Conservation (phyloP, 1,140 invertebrate genomes). For the Palaemon carinicauda region DNA sequence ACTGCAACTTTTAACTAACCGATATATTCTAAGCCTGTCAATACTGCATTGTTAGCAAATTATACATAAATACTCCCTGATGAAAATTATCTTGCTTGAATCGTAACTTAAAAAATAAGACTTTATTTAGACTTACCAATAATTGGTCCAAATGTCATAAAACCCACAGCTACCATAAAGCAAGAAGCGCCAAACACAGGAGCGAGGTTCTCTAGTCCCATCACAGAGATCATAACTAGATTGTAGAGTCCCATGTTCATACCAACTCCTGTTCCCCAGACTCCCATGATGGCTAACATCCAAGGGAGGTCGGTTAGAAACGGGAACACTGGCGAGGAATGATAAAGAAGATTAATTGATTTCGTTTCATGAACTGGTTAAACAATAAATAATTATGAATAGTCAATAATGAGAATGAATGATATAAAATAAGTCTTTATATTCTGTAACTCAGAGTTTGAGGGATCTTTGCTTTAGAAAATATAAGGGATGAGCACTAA, state of each 20-base stretch:
- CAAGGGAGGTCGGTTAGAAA: background rate
- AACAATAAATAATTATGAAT: no score
- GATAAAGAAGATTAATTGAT: background rate
- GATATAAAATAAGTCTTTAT: no score
- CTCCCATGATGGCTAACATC: constrained; percentile 3
- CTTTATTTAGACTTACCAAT: background rate
- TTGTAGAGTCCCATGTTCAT: constrained; percentile 34
- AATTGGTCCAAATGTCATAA: constrained; percentile 14
- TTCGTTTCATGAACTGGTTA: background rate
- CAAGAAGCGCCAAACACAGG: background rate
- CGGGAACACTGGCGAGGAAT: background rate
- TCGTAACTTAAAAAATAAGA: background rate
- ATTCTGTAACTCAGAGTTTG: no score
- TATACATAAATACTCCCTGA: background rate
- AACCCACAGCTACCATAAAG: background rate
- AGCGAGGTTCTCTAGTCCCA: constrained; percentile 21
- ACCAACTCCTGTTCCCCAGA: constrained; percentile 15
- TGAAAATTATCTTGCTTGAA: background rate
- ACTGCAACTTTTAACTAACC: no score
- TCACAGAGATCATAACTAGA: constrained; percentile 28
- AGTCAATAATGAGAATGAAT: no score
- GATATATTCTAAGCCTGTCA: no score
- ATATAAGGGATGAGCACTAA: background rate
- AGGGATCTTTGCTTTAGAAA: no score
- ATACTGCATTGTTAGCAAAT: no score